phyloP scores from a whole-genome alignment of 2,113 vertebrate species.

The Rana temporaria region DNA sequence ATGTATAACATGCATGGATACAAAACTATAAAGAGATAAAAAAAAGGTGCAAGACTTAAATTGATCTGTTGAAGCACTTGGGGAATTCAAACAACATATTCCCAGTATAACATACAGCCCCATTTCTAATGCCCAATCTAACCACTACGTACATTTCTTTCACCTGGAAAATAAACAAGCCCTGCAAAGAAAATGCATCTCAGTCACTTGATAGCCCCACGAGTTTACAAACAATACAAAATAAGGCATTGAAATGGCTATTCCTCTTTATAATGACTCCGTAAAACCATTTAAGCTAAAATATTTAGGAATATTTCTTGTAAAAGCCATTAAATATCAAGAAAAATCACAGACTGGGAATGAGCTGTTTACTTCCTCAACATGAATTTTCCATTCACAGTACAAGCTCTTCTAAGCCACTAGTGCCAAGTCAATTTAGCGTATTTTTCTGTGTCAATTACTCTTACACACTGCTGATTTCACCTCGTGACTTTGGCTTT shows the following conservation, averaged over 20 bases:
- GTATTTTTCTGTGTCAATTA: slow-evolving; percentile 55
- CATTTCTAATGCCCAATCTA: no score
- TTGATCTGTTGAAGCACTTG: no score
- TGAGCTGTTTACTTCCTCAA: slow-evolving; percentile 55
- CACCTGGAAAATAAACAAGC: background rate
- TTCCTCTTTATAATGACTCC: background rate
- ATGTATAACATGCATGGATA: no score
- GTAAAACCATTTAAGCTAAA: slow-evolving; percentile 56
- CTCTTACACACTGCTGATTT: slow-evolving; percentile 18
- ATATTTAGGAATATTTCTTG: slow-evolving; percentile 58
- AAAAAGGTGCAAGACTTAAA: no score
- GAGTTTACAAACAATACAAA: slow-evolving; percentile 6
- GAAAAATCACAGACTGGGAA: slow-evolving; percentile 21
- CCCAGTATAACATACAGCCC: no score
- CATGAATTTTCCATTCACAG: slow-evolving; percentile 66
- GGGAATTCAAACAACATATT: no score
- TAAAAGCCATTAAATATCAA: slow-evolving; percentile 57
- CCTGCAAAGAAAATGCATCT: no score
- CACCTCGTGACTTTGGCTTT: slow-evolving; percentile 52
- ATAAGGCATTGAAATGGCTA: background rate
- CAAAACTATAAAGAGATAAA: no score
- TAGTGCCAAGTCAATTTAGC: slow-evolving; percentile 54
- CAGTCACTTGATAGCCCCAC: background rate
- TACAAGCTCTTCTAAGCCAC: slow-evolving; percentile 18
- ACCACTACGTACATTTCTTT: no score